Percentiles rank a stretch among this genome's conserved stretches.
Conservation (phyloP, 2,113 vertebrate genomes). For the Calypte anna region DNA sequence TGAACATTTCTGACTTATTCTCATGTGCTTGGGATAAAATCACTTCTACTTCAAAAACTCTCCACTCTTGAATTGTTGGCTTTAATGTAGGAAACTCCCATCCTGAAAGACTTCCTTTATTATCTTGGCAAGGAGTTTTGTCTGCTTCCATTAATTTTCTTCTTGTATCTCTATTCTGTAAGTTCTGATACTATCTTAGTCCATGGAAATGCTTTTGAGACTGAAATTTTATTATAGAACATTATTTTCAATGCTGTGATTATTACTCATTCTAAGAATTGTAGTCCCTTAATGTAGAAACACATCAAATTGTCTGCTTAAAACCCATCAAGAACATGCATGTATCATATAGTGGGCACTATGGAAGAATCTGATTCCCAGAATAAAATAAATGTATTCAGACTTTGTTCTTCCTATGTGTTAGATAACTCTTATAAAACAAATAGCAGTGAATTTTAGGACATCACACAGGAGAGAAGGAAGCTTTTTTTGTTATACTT, state of each 20-base stretch:
- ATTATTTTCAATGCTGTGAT: not conserved
- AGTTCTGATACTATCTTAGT: slow-evolving; percentile 21
- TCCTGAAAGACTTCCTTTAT: slow-evolving; percentile 43
- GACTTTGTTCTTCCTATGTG: not conserved
- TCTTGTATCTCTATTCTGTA: slow-evolving; percentile 8
- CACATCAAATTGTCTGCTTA: not conserved
- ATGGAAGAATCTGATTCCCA: not conserved
- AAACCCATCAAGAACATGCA: not conserved
- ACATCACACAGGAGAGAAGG: not conserved
- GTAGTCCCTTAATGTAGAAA: not conserved
- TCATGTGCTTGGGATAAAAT: not conserved
- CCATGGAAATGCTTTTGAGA: slow-evolving; percentile 8
- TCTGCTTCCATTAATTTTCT: slow-evolving; percentile 44
- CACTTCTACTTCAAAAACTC: not conserved
- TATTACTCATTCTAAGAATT: not conserved
- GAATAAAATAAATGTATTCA: not conserved
- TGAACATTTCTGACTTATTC: not conserved
- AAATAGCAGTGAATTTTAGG: not conserved
- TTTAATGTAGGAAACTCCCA: slow-evolving; percentile 31
- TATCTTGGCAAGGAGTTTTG: slow-evolving; percentile 39
- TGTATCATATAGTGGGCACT: not conserved
- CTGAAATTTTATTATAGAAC: not conserved
- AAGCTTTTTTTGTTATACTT: not conserved
- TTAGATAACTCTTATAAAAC: not conserved
- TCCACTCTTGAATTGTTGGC: not conserved